These are phyloP conservation scores for Glaucidium brasilianum DNA, from an alignment of 2,113 vertebrate genomes.

Conservation along the genomic window DNA sequence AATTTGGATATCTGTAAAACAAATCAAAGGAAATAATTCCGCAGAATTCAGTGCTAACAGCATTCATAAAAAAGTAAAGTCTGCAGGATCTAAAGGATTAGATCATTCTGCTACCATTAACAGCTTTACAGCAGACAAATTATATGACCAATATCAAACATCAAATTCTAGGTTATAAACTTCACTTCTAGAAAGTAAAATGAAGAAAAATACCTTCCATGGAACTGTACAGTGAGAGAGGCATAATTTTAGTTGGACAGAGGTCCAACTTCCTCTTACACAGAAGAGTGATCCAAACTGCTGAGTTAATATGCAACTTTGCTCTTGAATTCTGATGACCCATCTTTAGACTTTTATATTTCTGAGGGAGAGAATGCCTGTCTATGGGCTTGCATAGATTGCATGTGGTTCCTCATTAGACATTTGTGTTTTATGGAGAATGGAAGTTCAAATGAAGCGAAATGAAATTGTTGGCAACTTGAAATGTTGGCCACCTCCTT, in stretches of 20 bases:
- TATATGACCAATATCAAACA: neutral
- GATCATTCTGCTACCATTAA: neutral
- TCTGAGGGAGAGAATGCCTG: neutral
- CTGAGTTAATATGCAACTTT: neutral
- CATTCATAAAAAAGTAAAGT: neutral
- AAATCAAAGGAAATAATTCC: conserved; percentile 18
- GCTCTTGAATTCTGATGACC: neutral
- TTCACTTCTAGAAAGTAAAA: neutral
- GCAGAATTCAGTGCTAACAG: neutral
- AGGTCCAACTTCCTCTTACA: neutral
- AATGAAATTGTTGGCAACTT: neutral
- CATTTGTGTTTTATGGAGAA: neutral
- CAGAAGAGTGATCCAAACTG: neutral
- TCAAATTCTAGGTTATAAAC: conserved; percentile 1
- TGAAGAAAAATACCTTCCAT: neutral
- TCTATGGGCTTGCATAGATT: neutral
- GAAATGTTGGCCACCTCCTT: neutral
- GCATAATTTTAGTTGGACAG: neutral
- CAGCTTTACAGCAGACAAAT: conserved; percentile 7
- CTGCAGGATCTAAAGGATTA: neutral
- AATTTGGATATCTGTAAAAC: neutral
- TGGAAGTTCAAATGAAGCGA: neutral
- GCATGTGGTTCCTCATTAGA: neutral
- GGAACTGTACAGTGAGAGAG: neutral
- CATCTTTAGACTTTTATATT: neutral